These are phyloP conservation scores for Danio tinwini DNA, from an alignment of 2,797 vertebrate genomes.

Conservation along the genomic window DNA sequence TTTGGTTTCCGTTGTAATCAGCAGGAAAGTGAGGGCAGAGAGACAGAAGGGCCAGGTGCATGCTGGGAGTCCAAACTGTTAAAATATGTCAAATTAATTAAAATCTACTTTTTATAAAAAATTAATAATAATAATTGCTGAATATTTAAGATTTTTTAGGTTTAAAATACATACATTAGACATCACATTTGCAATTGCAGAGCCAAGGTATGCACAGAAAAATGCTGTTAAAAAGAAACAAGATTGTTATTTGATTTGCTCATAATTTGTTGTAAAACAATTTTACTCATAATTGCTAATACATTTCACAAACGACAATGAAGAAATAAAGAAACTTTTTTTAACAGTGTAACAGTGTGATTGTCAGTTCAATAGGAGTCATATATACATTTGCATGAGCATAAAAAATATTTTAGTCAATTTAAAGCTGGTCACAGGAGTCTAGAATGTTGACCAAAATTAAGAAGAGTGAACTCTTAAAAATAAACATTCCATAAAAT, in stretches of 20 bases:
- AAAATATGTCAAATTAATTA: neutral
- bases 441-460: no score
- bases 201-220: constrained; percentile 91
- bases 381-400: no score
- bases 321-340: no score
- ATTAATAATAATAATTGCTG: no score
- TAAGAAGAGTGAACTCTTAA: no score
- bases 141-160: neutral
- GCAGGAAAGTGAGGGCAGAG: constrained; percentile 89
- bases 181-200: constrained; percentile 85
- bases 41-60: constrained; percentile 97
- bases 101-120: neutral
- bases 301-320: no score
- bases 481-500: no score
- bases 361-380: no score
- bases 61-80: constrained; percentile 88
- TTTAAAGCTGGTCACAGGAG: no score
- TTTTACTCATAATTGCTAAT: neutral
- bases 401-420: no score
- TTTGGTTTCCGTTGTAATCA: constrained; percentile 83
- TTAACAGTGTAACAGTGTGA: no score
- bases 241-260: constrained; percentile 24
- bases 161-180: constrained; percentile 79
- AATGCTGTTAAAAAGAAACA: constrained; percentile 72
- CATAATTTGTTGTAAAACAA: no score